Conservation (phyloP, 1,140 invertebrate species). For the Ips typographus region DNA sequence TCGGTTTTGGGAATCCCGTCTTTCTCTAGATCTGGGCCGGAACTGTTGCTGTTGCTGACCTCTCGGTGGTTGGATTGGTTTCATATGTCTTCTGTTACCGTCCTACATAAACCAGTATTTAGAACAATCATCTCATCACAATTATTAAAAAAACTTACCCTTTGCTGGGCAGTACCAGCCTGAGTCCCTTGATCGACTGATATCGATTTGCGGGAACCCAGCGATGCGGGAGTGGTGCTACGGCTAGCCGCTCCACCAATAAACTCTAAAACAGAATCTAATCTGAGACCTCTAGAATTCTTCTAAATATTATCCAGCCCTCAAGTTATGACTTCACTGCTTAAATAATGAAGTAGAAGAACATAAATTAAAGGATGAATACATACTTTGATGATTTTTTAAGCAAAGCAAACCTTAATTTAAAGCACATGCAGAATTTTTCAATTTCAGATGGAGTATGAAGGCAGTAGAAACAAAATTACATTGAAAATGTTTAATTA, state of each 20-base stretch:
- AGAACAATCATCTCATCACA: neutral
- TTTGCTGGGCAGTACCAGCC: slow-evolving; percentile 41
- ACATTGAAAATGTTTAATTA: no score
- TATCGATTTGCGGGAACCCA: slow-evolving; percentile 72
- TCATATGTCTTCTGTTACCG: slow-evolving; percentile 45
- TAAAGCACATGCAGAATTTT: no score
- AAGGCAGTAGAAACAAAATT: no score
- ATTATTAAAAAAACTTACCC: slow-evolving; percentile 20
- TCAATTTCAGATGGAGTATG: no score
- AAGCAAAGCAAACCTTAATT: no score
- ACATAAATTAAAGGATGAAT: no score
- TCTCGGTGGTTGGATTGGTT: slow-evolving; percentile 49
- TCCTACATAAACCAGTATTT: slow-evolving; percentile 24
- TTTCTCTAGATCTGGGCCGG: slow-evolving; percentile 39
- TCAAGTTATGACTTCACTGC: no score
- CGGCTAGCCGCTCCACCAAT: slow-evolving; percentile 73
- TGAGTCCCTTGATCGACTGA: slow-evolving; percentile 82
- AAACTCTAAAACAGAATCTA: slow-evolving; percentile 72
- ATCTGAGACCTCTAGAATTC: slow-evolving; percentile 45
- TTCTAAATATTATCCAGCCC: neutral
- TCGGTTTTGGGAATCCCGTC: slow-evolving; percentile 46
- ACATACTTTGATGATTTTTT: no score
- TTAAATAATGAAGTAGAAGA: no score
- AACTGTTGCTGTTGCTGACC: slow-evolving; percentile 33
- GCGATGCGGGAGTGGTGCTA: slow-evolving; percentile 73